A percentile compares a stretch with the other conserved stretches of the same genome.
Evolutionary conservation across 2,113 vertebrate genomes (phyloP).

Genomic region (Anolis sagrei): DNA sequence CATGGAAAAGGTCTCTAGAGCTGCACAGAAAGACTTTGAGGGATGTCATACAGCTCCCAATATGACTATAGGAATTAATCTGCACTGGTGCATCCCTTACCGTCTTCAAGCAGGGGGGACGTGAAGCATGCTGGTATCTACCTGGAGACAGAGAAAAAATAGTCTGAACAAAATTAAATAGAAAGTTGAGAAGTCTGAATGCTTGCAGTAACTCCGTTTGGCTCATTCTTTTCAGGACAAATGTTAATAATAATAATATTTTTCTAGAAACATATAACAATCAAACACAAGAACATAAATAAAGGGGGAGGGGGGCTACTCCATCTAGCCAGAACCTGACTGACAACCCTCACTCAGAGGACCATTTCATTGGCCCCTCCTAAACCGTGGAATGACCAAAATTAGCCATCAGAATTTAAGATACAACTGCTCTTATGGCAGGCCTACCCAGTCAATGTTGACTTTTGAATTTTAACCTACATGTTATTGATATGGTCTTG

Average conservation of each 20-base stretch:
- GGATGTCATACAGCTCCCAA: background rate
- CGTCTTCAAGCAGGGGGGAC: accelerated
- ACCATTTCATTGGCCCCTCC: too few species aligned
- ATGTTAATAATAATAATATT: background rate
- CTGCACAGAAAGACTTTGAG: background rate
- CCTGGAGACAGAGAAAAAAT: accelerated
- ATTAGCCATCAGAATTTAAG: too few species aligned
- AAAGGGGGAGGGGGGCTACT: background rate
- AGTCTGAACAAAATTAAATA: accelerated
- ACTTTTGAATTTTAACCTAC: too few species aligned
- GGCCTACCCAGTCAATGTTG: too few species aligned
- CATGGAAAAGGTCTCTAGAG: too few species aligned
- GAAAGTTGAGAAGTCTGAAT: background rate
- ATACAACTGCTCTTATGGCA: too few species aligned
- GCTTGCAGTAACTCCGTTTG: background rate
- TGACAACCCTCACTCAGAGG: too few species aligned
- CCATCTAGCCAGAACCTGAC: too few species aligned
- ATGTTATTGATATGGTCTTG: too few species aligned
- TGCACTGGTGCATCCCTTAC: accelerated
- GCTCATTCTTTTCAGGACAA: background rate
- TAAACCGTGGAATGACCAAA: too few species aligned
- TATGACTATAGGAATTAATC: accelerated
- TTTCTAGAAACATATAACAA: background rate
- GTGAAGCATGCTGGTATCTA: accelerated
- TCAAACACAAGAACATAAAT: conserved; percentile 1